Evolutionary conservation across 2,113 vertebrate species (phyloP).

Genomic region (Misgurnus mizolepis): DNA sequence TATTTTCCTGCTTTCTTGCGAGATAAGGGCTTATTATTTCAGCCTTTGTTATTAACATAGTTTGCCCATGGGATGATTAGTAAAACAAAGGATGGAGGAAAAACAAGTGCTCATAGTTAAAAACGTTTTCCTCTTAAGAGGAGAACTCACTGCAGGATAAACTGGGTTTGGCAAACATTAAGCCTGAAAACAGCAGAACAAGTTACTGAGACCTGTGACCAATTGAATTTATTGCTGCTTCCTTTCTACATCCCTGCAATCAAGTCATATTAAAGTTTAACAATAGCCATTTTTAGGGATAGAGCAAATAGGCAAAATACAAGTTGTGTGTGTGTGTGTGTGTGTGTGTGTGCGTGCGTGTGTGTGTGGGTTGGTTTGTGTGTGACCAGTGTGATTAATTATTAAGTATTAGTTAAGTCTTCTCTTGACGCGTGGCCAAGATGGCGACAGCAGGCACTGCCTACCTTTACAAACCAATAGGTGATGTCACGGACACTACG

Average conservation of each 20-base stretch:
- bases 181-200: slow-evolving; percentile 10
- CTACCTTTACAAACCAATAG: too few species aligned
- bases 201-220: slow-evolving; percentile 57
- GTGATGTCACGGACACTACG: too few species aligned
- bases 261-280: slow-evolving; percentile 49
- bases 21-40: slow-evolving; percentile 72
- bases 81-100: slow-evolving; percentile 73
- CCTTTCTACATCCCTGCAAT: slow-evolving; percentile 50
- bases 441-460: too few species aligned
- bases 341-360: too few species aligned
- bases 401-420: too few species aligned
- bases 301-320: background rate
- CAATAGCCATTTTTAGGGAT: background rate
- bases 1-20: slow-evolving; percentile 74
- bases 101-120: slow-evolving; percentile 73
- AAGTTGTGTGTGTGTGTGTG: too few species aligned
- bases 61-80: slow-evolving; percentile 75
- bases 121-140: slow-evolving; percentile 73
- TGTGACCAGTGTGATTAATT: too few species aligned
- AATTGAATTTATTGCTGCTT: slow-evolving; percentile 42
- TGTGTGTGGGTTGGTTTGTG: too few species aligned
- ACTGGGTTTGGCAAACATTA: slow-evolving; percentile 54
- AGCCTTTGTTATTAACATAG: slow-evolving; percentile 72
- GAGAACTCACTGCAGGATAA: slow-evolving; percentile 62
- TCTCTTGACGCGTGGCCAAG: too few species aligned